Percentiles rank a stretch among this genome's conserved stretches.
phyloP scores from a whole-genome alignment of 2,888 invertebrate species.

The Drosophila peninsularis region DNA sequence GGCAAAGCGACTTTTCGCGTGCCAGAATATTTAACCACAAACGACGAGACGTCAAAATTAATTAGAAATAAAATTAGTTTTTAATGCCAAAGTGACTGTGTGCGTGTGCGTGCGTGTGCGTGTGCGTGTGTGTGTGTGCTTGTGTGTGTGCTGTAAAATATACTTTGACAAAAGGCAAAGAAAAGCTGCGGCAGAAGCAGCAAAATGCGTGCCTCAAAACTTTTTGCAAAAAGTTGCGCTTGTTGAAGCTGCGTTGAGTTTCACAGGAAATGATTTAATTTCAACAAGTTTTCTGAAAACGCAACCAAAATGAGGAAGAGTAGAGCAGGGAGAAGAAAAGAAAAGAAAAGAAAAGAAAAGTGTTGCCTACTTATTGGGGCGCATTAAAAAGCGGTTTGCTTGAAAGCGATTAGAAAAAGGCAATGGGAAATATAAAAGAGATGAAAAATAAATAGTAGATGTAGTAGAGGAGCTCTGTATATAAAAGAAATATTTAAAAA shows the following conservation, averaged over 20 bases:
- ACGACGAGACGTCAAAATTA: conserved; percentile 80
- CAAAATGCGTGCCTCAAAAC: conserved; percentile 56
- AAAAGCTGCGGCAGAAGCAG: conserved; percentile 31
- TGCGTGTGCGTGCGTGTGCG: neutral
- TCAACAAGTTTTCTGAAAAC: conserved; percentile 37
- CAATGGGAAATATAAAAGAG: neutral
- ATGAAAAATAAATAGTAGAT: neutral
- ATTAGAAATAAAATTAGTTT: conserved; percentile 81
- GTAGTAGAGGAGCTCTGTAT: neutral
- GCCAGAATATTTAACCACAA: conserved; percentile 78
- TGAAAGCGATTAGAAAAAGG: neutral
- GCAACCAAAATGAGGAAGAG: neutral
- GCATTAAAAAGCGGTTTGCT: conserved; percentile 1
- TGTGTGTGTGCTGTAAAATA: conserved; percentile 49
- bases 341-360: conserved; percentile 6
- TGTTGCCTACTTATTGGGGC: conserved; percentile 36
- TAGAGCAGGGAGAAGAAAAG: neutral
- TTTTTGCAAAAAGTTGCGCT: conserved; percentile 66
- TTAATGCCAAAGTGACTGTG: conserved; percentile 64
- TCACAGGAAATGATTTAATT: conserved; percentile 71
- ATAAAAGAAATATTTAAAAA: too few species aligned
- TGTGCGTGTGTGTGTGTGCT: neutral
- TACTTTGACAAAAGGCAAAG: conserved; percentile 55
- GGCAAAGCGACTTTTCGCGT: conserved; percentile 61
- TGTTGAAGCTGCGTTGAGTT: conserved; percentile 37